Conservation (phyloP, 2,113 vertebrate genomes). For the Ramphastos sulfuratus region DNA sequence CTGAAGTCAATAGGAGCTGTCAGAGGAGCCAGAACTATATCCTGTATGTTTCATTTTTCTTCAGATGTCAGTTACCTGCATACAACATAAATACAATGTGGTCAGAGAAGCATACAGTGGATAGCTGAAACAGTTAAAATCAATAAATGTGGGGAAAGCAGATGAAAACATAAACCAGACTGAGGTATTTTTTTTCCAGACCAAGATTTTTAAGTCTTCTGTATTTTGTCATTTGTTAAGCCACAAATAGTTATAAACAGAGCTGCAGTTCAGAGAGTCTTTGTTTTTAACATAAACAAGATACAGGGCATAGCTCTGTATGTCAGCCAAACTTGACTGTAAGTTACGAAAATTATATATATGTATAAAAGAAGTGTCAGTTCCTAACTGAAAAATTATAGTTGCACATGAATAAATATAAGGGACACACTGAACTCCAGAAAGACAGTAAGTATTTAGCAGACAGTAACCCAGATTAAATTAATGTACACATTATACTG, state of each 20-base stretch:
- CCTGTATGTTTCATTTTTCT: conserved; percentile 30
- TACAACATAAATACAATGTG: conserved; percentile 12
- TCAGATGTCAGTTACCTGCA: conserved; percentile 52
- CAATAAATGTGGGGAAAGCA: conserved; percentile 62
- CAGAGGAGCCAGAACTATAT: conserved; percentile 8
- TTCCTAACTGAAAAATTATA: conserved; percentile 64
- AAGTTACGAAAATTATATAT: conserved; percentile 68
- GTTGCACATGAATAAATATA: conserved; percentile 50
- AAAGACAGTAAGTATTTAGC: conserved; percentile 5
- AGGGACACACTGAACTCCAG: conserved; percentile 29
- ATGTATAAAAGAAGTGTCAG: conserved; percentile 72
- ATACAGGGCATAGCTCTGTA: conserved; percentile 60
- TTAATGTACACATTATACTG: not conserved
- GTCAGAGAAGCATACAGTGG: conserved; percentile 28
- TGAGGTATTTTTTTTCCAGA: conserved; percentile 69
- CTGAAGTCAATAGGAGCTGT: conserved; percentile 12
- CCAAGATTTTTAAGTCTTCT: conserved; percentile 76
- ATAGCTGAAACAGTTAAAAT: conserved; percentile 70
- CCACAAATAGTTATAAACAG: conserved; percentile 71
- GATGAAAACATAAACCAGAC: conserved; percentile 76
- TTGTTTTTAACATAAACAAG: conserved; percentile 78
- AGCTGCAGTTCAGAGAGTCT: conserved; percentile 64
- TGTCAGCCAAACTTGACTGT: conserved; percentile 57
- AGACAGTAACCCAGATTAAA: conserved; percentile 28
- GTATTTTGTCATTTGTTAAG: conserved; percentile 80